These are phyloP conservation scores for Stichopus horrens DNA, from an alignment of 53 echinoderm and acorn worm genomes.

Conservation along the genomic window DNA sequence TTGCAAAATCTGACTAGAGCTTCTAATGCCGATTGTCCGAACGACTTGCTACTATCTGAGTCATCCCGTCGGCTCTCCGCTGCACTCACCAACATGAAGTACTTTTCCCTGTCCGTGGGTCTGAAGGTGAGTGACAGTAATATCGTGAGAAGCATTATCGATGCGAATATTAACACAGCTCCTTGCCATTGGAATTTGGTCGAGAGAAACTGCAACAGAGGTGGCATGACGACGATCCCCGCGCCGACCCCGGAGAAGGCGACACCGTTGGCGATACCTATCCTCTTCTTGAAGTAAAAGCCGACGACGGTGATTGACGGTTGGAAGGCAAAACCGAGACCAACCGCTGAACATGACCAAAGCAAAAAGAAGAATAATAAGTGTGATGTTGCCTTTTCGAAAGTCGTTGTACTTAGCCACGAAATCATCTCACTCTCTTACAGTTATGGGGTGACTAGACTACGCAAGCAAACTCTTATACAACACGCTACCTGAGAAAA, in stretches of 20 bases:
- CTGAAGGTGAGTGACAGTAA: slow-evolving; percentile 16
- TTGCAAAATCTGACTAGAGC: not conserved
- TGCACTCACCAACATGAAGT: slow-evolving; percentile 1
- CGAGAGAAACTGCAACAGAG: slow-evolving; percentile 44
- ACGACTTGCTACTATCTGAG: not conserved
- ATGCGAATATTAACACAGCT: slow-evolving; percentile 47
- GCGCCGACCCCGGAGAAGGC: slow-evolving; percentile 63
- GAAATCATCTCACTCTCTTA: too few species aligned
- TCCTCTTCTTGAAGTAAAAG: slow-evolving; percentile 53
- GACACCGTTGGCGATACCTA: slow-evolving; percentile 57
- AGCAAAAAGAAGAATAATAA: not conserved
- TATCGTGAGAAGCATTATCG: slow-evolving; percentile 18
- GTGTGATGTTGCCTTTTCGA: too few species aligned
- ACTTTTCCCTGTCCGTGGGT: slow-evolving; percentile 32
- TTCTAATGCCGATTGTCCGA: not conserved
- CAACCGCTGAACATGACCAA: slow-evolving; percentile 43
- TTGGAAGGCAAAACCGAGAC: slow-evolving; percentile 51
- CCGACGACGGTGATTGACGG: slow-evolving; percentile 44
- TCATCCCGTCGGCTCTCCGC: not conserved
- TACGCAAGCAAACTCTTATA: too few species aligned
- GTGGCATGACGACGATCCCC: slow-evolving; percentile 55
- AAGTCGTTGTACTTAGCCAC: too few species aligned
- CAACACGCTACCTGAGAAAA: too few species aligned
- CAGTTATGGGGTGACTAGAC: too few species aligned
- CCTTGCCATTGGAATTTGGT: slow-evolving; percentile 53